Conservation (phyloP, 2,888 invertebrate species). For the Euzetes globulus region DNA sequence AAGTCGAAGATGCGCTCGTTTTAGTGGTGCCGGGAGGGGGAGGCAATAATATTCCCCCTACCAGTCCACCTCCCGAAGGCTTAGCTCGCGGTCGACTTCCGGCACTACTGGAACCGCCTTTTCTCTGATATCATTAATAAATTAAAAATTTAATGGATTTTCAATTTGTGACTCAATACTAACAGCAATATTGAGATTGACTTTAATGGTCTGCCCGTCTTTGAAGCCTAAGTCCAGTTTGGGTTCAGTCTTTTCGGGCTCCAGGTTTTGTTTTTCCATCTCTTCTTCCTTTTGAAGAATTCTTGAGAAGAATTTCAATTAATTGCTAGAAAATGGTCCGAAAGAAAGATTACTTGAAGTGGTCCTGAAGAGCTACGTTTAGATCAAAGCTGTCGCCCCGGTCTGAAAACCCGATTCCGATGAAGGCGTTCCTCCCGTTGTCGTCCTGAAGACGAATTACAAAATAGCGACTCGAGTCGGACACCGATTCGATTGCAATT, state of each 20-base stretch:
- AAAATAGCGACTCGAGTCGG: slow-evolving; percentile 95
- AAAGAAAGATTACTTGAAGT: slow-evolving; percentile 63
- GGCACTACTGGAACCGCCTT: slow-evolving; percentile 50
- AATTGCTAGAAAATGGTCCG: background rate
- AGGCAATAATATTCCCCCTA: slow-evolving; percentile 53
- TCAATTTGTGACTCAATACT: slow-evolving; percentile 42
- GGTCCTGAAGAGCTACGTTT: slow-evolving; percentile 95
- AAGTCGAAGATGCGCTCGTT: slow-evolving; percentile 16
- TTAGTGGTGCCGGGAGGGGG: slow-evolving; percentile 77
- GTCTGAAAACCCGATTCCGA: slow-evolving; percentile 95
- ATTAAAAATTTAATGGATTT: background rate
- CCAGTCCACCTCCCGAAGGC: slow-evolving; percentile 54
- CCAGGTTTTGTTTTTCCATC: slow-evolving; percentile 62
- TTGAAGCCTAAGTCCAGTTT: slow-evolving; percentile 94
- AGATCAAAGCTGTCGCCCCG: slow-evolving; percentile 97
- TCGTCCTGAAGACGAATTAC: slow-evolving; percentile 91
- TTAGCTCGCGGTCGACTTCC: slow-evolving; percentile 54
- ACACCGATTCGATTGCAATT: slow-evolving; percentile 85
- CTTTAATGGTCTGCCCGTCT: slow-evolving; percentile 98
- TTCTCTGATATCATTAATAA: slow-evolving; percentile 43
- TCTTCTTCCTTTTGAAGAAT: slow-evolving; percentile 75
- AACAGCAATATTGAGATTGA: slow-evolving; percentile 94
- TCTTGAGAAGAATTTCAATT: slow-evolving; percentile 38
- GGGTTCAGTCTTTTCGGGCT: slow-evolving; percentile 56
- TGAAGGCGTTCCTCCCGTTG: slow-evolving; percentile 72